Conservation (phyloP, 2,797 vertebrate genomes). For the Paguma larvata region DNA sequence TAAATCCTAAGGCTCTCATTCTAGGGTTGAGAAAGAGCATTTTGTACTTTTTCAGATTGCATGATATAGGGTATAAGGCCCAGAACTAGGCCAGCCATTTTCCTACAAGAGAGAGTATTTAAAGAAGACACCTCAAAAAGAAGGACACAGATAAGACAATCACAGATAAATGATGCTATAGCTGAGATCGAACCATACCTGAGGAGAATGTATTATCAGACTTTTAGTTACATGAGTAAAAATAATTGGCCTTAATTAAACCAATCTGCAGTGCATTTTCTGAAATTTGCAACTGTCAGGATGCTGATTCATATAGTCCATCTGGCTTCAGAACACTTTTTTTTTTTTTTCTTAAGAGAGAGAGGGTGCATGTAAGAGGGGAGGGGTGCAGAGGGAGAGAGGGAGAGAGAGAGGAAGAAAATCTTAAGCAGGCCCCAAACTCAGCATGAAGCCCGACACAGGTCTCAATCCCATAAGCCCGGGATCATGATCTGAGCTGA, state of each 20-base stretch:
- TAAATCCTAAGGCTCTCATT: not conserved
- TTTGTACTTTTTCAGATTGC: not conserved
- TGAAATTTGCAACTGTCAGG: not conserved
- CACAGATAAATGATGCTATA: not conserved
- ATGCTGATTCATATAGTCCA: not conserved
- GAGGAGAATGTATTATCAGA: not conserved
- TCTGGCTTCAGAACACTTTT: not conserved
- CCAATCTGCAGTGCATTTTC: not conserved
- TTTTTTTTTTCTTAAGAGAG: too few relatives aligned
- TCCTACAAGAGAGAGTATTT: not conserved
- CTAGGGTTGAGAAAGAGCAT: not conserved
- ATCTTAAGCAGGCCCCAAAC: too few relatives aligned
- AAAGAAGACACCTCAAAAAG: not conserved
- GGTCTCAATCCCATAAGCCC: too few relatives aligned
- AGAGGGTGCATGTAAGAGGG: too few relatives aligned
- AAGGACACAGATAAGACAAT: not conserved
- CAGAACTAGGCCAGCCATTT: not conserved
- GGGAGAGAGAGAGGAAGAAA: too few relatives aligned
- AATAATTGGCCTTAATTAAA: not conserved
- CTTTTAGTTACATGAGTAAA: not conserved
- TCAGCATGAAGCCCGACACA: too few relatives aligned
- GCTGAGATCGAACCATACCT: not conserved
- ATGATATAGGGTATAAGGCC: not conserved
- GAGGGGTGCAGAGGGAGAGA: too few relatives aligned
- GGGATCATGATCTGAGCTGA: too few relatives aligned